Evolutionary conservation across 1,140 invertebrate genomes (phyloP), one percentile per base, ranked within the genome.

Genomic region (Musca vetustissima): DNA sequence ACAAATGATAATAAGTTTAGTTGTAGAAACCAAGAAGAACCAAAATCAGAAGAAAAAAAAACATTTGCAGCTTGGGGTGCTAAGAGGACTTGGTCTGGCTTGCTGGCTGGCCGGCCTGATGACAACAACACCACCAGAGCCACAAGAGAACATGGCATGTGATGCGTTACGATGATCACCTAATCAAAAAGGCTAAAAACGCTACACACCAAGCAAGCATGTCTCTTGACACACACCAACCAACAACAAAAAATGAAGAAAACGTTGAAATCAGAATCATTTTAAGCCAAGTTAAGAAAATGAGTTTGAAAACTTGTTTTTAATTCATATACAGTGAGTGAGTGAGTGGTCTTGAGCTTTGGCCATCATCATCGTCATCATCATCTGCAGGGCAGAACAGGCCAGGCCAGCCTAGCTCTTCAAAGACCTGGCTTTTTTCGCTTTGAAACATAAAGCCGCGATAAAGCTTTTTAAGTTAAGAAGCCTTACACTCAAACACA

Each of bases 141-240:
- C 68, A 69, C 47, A 47, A 64, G 66, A 71, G 66, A 71, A 71
- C 70, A 71, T 71, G 70, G 67, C 70, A 71, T 69, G 67, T 68
- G 70, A 69, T 69, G 70, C 70, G 70, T 69, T 69, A 67, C 67
- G 67, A 66, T 71, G 67, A 71, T 71, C 70, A 71, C 67, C 70
- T 71, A 71, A 71, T 71, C 70, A 71, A 68, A 70, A 70, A 70
- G 66, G 66, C 66, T 70, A 67, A 67, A 69, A 68, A 68, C 57
- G 66, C 53, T 55, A 57, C 2, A 68, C 32, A 57, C 64, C 55
- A 61, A 71, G 65, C 57, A 67, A 68, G 55, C 36, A 28, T 28
- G 28, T 28, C 28, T 28, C 28, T 28, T 28, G 8, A 28, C 36
- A 43, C 6, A 8, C 36, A 43, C 36, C 36, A 43, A 11, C 36